Evolutionary conservation across 2,888 invertebrate genomes (phyloP).

Genomic region (Ganaspis brasiliensis): DNA sequence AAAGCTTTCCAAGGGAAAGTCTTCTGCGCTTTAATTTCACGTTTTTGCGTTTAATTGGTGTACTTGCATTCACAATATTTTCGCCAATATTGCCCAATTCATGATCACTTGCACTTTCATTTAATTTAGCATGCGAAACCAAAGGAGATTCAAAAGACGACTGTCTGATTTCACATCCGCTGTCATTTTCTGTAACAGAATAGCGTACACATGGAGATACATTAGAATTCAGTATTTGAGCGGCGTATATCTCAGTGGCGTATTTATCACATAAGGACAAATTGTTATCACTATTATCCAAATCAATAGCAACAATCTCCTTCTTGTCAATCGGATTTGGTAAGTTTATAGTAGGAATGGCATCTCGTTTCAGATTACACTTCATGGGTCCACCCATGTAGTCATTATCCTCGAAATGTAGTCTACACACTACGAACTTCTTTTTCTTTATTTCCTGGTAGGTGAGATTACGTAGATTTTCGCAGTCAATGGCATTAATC

Average conservation of each 20-base stretch:
- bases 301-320: no score
- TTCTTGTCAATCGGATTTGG: no score
- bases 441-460: neutral
- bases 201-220: no score
- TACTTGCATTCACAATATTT: neutral
- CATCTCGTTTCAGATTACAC: neutral
- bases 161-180: no score
- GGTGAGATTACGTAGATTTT: neutral
- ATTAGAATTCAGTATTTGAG: no score
- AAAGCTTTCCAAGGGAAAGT: neutral
- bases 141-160: no score
- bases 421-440: neutral
- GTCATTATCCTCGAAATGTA: neutral
- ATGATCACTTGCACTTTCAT: no score
- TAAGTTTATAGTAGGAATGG: neutral
- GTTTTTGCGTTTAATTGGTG: neutral
- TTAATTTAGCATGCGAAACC: no score
- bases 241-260: no score
- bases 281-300: neutral
- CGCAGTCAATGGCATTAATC: neutral
- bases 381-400: neutral
- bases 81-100: no score
- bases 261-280: neutral
- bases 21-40: neutral
- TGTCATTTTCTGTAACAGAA: no score